Percentiles rank a stretch among this genome's conserved stretches.
phyloP scores from a whole-genome alignment of 1,140 invertebrate genomes.

The Anoplophora glabripennis region DNA sequence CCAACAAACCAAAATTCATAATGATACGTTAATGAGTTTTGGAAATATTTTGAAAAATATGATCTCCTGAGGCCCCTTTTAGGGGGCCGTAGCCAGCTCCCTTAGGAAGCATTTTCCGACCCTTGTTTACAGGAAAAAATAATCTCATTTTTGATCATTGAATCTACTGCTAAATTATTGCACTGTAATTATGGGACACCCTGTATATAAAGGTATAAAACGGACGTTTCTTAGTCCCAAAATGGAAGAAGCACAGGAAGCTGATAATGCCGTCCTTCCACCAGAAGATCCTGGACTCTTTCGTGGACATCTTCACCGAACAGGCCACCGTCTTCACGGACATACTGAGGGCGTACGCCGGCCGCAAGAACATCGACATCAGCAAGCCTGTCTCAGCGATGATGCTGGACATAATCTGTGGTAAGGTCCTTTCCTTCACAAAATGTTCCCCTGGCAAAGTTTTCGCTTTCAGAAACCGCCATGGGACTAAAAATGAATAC shows the following conservation, averaged over 20 bases:
- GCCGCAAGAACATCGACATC: slow-evolving; percentile 57
- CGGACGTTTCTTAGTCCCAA: slow-evolving; percentile 50
- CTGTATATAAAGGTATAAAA: no score
- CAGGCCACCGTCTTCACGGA: slow-evolving; percentile 59
- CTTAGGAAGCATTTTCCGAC: no score
- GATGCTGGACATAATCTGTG: slow-evolving; percentile 72
- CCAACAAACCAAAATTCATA: no score
- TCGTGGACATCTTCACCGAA: slow-evolving; percentile 66
- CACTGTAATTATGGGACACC: no score
- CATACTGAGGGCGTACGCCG: slow-evolving; percentile 51
- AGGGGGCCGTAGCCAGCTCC: no score
- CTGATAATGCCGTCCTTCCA: slow-evolving; percentile 74
- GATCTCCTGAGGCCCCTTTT: no score
- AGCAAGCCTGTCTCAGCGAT: slow-evolving; percentile 63
- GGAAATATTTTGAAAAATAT: no score
- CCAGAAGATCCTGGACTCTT: slow-evolving; percentile 71
- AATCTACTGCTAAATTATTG: no score
- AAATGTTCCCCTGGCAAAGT: background rate
- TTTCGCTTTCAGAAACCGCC: slow-evolving; percentile 13
- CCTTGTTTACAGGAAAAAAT: no score
- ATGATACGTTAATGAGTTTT: no score
- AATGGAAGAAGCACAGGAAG: slow-evolving; percentile 67
- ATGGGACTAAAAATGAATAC: slow-evolving; percentile 18
- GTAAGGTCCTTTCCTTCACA: slow-evolving; percentile 46
- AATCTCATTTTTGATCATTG: no score